Evolutionary conservation across 2,888 invertebrate genomes (phyloP).

Genomic region (Megastigmus dorsalis): DNA sequence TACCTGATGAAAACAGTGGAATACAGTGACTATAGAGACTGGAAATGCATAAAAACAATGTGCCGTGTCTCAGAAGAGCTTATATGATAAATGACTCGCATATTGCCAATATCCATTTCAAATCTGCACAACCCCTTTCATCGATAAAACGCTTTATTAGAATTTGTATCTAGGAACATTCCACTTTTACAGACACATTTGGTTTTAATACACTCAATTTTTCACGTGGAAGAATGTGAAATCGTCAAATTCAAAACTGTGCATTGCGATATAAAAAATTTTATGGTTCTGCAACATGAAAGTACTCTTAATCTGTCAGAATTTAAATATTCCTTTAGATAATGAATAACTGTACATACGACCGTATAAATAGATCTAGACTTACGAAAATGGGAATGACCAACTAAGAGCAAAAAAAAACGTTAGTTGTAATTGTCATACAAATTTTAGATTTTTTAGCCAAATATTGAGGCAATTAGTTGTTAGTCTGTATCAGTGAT

Average conservation of each 20-base stretch:
- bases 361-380: constrained; percentile 40
- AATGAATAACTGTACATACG: constrained; percentile 46
- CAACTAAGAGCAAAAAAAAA: constrained; percentile 38
- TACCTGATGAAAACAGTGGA: constrained; percentile 51
- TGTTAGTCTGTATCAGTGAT: constrained; percentile 51
- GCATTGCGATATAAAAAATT: constrained; percentile 46
- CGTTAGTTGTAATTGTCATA: constrained; percentile 41
- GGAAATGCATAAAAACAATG: constrained; percentile 35
- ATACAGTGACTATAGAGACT: constrained; percentile 50
- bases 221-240: constrained; percentile 27
- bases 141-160: constrained; percentile 33
- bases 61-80: constrained; percentile 39
- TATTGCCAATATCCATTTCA: constrained; percentile 36
- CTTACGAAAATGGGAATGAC: constrained; percentile 37
- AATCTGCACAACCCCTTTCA: constrained; percentile 37
- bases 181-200: constrained; percentile 36
- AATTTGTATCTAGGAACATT: constrained; percentile 50
- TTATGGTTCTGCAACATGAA: constrained; percentile 48
- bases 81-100: constrained; percentile 30
- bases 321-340: constrained; percentile 48
- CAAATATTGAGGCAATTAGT: constrained; percentile 51
- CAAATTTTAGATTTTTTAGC: constrained; percentile 48
- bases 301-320: constrained; percentile 46
- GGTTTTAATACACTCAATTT: constrained; percentile 31
- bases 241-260: constrained; percentile 38